Conservation (phyloP, 2,797 vertebrate species). For the Apogon hyalosoma region DNA sequence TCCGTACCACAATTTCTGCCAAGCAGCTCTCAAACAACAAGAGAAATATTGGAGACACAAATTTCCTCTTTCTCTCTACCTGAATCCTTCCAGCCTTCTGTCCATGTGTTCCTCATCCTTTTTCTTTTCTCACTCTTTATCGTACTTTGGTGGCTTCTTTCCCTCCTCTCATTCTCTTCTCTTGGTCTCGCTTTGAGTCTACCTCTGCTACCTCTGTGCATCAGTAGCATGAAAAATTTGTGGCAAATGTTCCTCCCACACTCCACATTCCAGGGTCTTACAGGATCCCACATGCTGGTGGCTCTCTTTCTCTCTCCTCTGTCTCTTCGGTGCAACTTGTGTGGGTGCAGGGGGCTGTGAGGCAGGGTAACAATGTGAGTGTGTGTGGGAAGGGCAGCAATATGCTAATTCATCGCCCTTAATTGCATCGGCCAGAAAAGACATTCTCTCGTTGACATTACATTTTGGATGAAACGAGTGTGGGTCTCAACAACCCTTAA, state of each 20-base stretch:
- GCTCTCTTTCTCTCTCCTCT: constrained; percentile 48
- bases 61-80: constrained; percentile 45
- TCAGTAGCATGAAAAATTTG: constrained; percentile 57
- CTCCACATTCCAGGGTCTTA: constrained; percentile 73
- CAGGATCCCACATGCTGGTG: constrained; percentile 72
- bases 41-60: constrained; percentile 26
- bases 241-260: constrained; percentile 78
- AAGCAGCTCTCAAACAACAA: constrained; percentile 68
- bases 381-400: constrained; percentile 28
- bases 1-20: constrained; percentile 74
- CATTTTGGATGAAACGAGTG: constrained; percentile 32
- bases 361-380: constrained; percentile 57
- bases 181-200: constrained; percentile 34
- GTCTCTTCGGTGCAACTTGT: constrained; percentile 62
- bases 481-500: constrained; percentile 16
- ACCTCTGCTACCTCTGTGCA: constrained; percentile 57
- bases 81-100: constrained; percentile 47
- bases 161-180: constrained; percentile 12
- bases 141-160: constrained; percentile 14
- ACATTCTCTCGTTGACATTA: constrained; percentile 52
- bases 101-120: constrained; percentile 9
- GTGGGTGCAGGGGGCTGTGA: constrained; percentile 63
- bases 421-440: constrained; percentile 51
- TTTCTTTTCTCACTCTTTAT: constrained; percentile 26
- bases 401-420: constrained; percentile 66